These are phyloP conservation scores for Hylaeus volcanicus DNA, from an alignment of 1,140 invertebrate genomes.

Conservation along the genomic window DNA sequence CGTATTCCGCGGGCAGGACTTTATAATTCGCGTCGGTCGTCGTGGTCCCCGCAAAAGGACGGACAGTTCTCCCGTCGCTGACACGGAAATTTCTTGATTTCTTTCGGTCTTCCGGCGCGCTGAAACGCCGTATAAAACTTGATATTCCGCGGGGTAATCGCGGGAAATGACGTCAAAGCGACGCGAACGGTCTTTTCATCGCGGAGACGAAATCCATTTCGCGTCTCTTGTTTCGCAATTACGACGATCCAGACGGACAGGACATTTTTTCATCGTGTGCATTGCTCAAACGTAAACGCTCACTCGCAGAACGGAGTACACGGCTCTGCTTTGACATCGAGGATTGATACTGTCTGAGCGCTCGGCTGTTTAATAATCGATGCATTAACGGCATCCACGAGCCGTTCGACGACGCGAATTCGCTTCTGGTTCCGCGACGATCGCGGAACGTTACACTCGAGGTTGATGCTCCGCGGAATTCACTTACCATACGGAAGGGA, in stretches of 20 bases:
- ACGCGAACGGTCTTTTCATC: slow-evolving; percentile 39
- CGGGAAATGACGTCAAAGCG: slow-evolving; percentile 40
- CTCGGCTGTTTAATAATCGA: not conserved
- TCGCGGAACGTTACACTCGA: no score
- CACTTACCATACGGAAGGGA: no score
- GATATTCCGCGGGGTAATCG: slow-evolving; percentile 42
- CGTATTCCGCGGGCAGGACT: slow-evolving; percentile 33
- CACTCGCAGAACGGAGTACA: no score
- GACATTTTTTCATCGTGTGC: not conserved
- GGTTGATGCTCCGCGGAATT: no score
- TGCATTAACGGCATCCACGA: not conserved
- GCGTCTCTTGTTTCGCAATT: slow-evolving; percentile 26
- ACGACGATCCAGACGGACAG: not conserved
- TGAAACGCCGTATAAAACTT: slow-evolving; percentile 20
- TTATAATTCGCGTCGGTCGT: slow-evolving; percentile 44
- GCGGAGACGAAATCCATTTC: slow-evolving; percentile 27
- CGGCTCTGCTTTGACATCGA: no score
- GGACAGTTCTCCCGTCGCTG: not conserved
- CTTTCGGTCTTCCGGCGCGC: slow-evolving; percentile 20
- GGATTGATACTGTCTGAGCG: not conserved
- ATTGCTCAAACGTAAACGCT: no score
- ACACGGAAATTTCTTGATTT: slow-evolving; percentile 45
- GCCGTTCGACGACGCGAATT: not conserved
- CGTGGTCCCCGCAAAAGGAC: slow-evolving; percentile 18
- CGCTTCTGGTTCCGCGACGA: no score